phyloP scores from a whole-genome alignment of 2,113 vertebrate genomes.

The Desmodus rotundus region DNA sequence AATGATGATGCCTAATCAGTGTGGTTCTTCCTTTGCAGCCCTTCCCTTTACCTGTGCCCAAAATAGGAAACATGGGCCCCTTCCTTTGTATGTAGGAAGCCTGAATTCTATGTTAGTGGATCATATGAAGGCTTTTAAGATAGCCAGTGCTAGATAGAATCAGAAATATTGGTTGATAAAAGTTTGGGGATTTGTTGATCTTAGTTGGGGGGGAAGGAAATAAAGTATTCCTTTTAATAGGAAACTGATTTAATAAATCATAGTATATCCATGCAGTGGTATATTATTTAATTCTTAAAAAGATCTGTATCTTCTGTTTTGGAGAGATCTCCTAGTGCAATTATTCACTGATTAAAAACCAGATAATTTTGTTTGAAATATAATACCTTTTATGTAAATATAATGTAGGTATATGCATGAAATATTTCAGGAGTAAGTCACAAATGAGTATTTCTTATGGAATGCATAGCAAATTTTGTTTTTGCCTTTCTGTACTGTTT shows the following conservation, averaged over 20 bases:
- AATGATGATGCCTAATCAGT: neutral
- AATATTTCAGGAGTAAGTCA: neutral
- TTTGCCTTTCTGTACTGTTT: neutral
- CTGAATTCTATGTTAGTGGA: neutral
- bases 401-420: neutral
- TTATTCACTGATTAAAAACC: neutral
- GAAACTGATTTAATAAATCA: neutral
- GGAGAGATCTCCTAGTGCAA: neutral
- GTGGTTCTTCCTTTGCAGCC: neutral
- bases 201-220: neutral
- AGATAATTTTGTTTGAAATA: neutral
- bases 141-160: neutral
- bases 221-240: neutral
- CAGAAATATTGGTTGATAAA: constrained; percentile 1
- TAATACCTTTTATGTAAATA: neutral
- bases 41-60: too few relatives aligned
- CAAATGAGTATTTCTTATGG: neutral
- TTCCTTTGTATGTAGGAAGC: neutral
- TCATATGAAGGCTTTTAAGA: neutral
- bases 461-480: neutral
- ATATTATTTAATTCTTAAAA: neutral
- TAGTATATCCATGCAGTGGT: neutral
- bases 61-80: neutral
- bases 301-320: neutral
- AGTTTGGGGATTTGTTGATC: neutral